Evolutionary conservation across 2,797 vertebrate genomes (phyloP).

Genomic region (Catamblyrhynchus diadema): DNA sequence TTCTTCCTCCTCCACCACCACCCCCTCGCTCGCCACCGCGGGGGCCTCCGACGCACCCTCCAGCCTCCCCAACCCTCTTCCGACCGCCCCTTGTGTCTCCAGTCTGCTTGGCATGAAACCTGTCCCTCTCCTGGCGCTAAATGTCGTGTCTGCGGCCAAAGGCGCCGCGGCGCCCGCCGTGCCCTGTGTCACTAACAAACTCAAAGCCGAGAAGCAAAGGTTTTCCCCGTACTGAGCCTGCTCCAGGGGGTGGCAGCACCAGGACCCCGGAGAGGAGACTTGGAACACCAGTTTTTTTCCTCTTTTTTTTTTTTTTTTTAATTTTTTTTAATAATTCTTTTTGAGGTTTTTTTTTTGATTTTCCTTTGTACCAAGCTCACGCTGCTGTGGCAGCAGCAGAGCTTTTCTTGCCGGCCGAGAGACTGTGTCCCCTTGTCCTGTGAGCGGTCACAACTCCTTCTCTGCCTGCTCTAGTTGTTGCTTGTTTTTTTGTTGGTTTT

Average conservation of each 20-base stretch:
- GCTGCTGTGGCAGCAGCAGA: not conserved
- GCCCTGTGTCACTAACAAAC: conserved; percentile 83
- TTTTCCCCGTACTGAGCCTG: conserved; percentile 90
- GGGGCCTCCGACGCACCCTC: conserved; percentile 86
- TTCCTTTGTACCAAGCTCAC: conserved; percentile 66
- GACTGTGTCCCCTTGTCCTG: not conserved
- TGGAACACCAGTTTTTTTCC: not conserved
- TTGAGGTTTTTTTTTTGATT: not conserved
- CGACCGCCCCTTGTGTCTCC: conserved; percentile 93
- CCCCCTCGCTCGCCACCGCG: conserved; percentile 87
- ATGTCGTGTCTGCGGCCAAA: conserved; percentile 85
- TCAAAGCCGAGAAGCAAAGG: conserved; percentile 92
- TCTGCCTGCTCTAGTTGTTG: not conserved
- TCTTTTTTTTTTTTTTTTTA: too few species aligned
- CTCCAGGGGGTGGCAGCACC: conserved; percentile 23
- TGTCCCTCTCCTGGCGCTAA: conserved; percentile 96
- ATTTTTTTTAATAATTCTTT: not conserved
- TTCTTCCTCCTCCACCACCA: conserved; percentile 85
- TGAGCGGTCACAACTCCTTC: not conserved
- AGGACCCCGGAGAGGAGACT: conserved; percentile 43
- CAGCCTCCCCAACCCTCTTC: conserved; percentile 90
- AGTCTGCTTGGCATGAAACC: conserved; percentile 98
- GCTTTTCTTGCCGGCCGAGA: not conserved
- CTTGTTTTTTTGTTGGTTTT: not conserved
- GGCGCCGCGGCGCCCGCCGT: conserved; percentile 70